These are phyloP conservation scores for Entomobrya multifasciata DNA, from an alignment of 2,888 invertebrate species.

Conservation along the genomic window DNA sequence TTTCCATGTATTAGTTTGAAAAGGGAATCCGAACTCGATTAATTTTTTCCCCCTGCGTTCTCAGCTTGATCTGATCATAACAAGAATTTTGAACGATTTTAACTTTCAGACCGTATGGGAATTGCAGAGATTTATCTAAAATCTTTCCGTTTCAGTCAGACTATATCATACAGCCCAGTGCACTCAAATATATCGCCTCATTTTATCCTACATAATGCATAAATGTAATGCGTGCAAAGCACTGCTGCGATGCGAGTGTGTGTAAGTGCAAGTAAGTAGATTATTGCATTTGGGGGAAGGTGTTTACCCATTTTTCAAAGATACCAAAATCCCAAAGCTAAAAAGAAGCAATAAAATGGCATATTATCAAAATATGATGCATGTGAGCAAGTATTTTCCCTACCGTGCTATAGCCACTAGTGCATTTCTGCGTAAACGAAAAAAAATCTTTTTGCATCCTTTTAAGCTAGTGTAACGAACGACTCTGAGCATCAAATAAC, in stretches of 20 bases:
- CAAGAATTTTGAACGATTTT: no score
- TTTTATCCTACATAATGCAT: background rate
- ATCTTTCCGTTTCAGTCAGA: no score
- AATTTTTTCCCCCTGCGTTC: no score
- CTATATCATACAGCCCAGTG: slow-evolving; percentile 16
- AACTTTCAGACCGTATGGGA: no score
- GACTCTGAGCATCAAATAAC: slow-evolving; percentile 24
- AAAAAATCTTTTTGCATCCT: background rate
- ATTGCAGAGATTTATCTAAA: no score
- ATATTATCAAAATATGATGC: background rate
- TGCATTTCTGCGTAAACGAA: slow-evolving; percentile 1
- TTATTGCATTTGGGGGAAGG: no score
- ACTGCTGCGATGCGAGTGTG: background rate
- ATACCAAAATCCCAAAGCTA: background rate
- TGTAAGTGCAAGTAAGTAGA: slow-evolving; percentile 1
- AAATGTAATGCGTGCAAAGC: background rate
- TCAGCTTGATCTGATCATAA: no score
- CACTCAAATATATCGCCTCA: background rate
- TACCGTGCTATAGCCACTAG: no score
- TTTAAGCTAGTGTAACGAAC: slow-evolving; percentile 53
- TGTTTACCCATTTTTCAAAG: background rate
- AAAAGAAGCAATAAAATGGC: background rate
- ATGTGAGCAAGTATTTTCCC: background rate
- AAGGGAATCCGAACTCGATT: no score
- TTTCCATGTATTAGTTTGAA: no score